A percentile compares a stretch with the other conserved stretches of the same genome.
These are phyloP conservation scores for Cepaea hortensis DNA, from an alignment of 2,888 invertebrate species.

Conservation along the genomic window DNA sequence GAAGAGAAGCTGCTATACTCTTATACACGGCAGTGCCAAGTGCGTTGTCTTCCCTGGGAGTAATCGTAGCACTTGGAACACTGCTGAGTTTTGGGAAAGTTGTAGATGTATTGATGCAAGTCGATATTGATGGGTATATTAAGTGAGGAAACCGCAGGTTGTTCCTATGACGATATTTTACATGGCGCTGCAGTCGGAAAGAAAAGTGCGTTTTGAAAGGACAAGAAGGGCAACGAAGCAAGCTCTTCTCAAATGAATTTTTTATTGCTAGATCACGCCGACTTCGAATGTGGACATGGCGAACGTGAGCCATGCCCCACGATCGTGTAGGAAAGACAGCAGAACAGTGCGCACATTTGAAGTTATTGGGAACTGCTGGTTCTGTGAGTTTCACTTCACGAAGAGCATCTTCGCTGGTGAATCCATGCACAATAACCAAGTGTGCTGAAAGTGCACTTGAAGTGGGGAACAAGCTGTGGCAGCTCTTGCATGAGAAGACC, in stretches of 20 bases:
- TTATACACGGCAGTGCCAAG: constrained; percentile 40
- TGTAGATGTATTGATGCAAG: not conserved
- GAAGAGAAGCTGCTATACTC: constrained; percentile 46
- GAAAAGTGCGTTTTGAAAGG: constrained; percentile 65
- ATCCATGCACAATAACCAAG: constrained; percentile 18
- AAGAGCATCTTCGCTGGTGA: constrained; percentile 7
- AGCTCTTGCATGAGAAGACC: constrained; percentile 70
- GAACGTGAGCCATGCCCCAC: constrained; percentile 69
- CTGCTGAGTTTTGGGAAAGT: not conserved
- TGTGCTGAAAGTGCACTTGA: constrained; percentile 33
- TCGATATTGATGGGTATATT: not conserved
- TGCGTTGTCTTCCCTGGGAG: constrained; percentile 6
- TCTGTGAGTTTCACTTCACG: constrained; percentile 4
- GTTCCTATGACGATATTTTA: constrained; percentile 54
- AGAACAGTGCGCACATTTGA: constrained; percentile 72
- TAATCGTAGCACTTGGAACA: not conserved
- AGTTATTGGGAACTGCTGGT: constrained; percentile 56
- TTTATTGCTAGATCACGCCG: constrained; percentile 59
- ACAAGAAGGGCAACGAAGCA: constrained; percentile 63
- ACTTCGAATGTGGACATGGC: constrained; percentile 67
- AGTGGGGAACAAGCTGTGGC: constrained; percentile 51
- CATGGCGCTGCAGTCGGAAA: constrained; percentile 65
- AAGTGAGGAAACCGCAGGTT: not conserved
- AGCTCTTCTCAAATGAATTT: constrained; percentile 57
- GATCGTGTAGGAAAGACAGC: constrained; percentile 67